phyloP scores from a whole-genome alignment of 2,888 invertebrate genomes.

The Clostera curtula region DNA sequence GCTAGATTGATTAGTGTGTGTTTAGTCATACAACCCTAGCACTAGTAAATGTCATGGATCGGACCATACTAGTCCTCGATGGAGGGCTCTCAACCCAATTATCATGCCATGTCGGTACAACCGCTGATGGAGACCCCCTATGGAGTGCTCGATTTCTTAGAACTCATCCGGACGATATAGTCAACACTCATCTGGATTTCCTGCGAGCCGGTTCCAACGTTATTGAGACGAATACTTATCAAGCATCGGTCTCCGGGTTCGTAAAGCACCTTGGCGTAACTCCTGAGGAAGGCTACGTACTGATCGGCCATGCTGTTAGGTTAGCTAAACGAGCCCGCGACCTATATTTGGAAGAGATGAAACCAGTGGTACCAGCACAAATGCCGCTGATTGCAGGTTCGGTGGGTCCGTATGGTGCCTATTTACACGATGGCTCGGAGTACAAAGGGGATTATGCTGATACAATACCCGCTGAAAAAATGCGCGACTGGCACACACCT shows the following conservation, averaged over 20 bases:
- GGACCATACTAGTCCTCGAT: slow-evolving; percentile 62
- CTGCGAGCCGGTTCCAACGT: slow-evolving; percentile 90
- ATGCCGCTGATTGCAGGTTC: slow-evolving; percentile 85
- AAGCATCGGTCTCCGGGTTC: slow-evolving; percentile 86
- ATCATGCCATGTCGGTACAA: slow-evolving; percentile 79
- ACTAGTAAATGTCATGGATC: slow-evolving; percentile 11
- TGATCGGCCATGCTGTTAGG: slow-evolving; percentile 82
- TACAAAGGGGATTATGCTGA: slow-evolving; percentile 88
- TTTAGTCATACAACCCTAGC: slow-evolving; percentile 11
- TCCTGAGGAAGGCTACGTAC: slow-evolving; percentile 77
- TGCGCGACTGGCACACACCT: slow-evolving; percentile 88
- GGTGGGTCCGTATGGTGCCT: slow-evolving; percentile 94
- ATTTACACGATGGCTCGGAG: slow-evolving; percentile 91
- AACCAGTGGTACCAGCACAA: slow-evolving; percentile 17
- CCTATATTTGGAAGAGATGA: slow-evolving; percentile 69
- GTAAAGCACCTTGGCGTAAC: slow-evolving; percentile 80
- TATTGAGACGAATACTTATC: slow-evolving; percentile 91
- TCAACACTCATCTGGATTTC: slow-evolving; percentile 86
- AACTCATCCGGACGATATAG: slow-evolving; percentile 84
- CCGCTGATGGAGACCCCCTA: slow-evolving; percentile 87
- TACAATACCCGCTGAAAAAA: slow-evolving; percentile 71
- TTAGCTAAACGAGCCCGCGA: slow-evolving; percentile 82
- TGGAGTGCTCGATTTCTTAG: slow-evolving; percentile 90
- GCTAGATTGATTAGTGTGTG: neutral
- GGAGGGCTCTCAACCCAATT: slow-evolving; percentile 90